phyloP scores from a whole-genome alignment of 2,888 invertebrate genomes.

The Cenopis cana region DNA sequence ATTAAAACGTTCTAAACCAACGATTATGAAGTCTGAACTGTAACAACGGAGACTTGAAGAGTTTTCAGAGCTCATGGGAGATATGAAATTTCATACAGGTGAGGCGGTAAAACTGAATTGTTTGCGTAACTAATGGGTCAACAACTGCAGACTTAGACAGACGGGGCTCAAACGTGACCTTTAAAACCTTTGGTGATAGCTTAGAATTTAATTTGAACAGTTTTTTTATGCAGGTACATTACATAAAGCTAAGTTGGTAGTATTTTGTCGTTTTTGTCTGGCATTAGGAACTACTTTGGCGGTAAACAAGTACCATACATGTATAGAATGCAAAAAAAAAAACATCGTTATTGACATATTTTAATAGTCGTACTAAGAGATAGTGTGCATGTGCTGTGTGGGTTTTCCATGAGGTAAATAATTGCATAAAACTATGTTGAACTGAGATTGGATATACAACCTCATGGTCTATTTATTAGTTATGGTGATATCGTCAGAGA shows the following conservation, averaged over 20 bases:
- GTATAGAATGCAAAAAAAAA: too few relatives aligned
- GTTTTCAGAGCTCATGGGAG: constrained; percentile 38
- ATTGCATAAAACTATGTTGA: too few relatives aligned
- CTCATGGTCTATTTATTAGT: neutral
- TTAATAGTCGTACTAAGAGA: neutral
- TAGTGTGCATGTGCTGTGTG: neutral
- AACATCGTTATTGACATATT: too few relatives aligned
- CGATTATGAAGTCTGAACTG: constrained; percentile 61
- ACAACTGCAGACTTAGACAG: neutral
- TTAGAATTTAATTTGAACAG: neutral
- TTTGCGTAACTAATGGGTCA: constrained; percentile 11
- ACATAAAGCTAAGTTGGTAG: neutral
- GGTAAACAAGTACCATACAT: too few relatives aligned
- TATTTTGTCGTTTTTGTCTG: too few relatives aligned
- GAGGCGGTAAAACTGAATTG: constrained; percentile 37
- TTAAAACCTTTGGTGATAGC: neutral
- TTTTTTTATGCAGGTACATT: neutral
- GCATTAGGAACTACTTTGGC: too few relatives aligned
- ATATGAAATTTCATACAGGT: constrained; percentile 39
- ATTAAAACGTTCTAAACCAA: constrained; percentile 82
- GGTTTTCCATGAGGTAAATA: neutral
- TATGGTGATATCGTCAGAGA: neutral
- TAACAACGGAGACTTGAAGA: constrained; percentile 43
- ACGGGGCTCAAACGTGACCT: neutral
- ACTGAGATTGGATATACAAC: neutral